Conservation (phyloP, 2,888 invertebrate genomes). For the Clitarchus hookeri region DNA sequence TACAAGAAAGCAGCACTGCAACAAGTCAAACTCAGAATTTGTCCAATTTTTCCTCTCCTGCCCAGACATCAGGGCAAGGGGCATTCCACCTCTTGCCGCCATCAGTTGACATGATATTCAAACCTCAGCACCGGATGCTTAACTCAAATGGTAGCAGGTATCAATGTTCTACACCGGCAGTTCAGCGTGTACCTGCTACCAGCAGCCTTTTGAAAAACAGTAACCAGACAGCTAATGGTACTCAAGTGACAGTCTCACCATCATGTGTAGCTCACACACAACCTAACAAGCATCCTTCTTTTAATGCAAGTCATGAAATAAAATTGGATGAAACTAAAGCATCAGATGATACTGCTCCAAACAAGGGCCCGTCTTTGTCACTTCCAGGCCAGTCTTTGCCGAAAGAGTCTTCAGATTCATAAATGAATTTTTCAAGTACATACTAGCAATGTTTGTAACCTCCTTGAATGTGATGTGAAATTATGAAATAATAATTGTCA, state of each 20-base stretch:
- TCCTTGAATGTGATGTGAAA: not conserved
- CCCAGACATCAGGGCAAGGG: slow-evolving; percentile 26
- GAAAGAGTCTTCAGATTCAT: not conserved
- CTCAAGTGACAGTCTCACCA: not conserved
- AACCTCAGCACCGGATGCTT: slow-evolving; percentile 35
- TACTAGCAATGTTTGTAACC: too few relatives aligned
- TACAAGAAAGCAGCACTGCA: not conserved
- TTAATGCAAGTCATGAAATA: not conserved
- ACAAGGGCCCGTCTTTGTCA: not conserved
- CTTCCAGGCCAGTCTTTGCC: not conserved
- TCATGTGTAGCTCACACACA: not conserved
- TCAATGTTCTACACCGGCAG: slow-evolving; percentile 31
- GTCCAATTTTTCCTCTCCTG: not conserved
- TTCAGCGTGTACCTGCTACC: slow-evolving; percentile 39
- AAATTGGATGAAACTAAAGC: not conserved
- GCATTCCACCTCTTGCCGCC: slow-evolving; percentile 38
- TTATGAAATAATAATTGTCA: not conserved
- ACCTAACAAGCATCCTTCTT: not conserved
- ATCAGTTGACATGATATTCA: slow-evolving; percentile 39
- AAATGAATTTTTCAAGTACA: not conserved
- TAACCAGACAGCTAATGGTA: too few relatives aligned
- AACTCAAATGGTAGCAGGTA: not conserved
- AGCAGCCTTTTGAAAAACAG: slow-evolving; percentile 30
- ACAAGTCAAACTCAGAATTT: not conserved
- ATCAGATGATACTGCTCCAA: not conserved